Evolutionary conservation across 2,113 vertebrate genomes (phyloP).

Genomic region (Sinosuthora webbiana): DNA sequence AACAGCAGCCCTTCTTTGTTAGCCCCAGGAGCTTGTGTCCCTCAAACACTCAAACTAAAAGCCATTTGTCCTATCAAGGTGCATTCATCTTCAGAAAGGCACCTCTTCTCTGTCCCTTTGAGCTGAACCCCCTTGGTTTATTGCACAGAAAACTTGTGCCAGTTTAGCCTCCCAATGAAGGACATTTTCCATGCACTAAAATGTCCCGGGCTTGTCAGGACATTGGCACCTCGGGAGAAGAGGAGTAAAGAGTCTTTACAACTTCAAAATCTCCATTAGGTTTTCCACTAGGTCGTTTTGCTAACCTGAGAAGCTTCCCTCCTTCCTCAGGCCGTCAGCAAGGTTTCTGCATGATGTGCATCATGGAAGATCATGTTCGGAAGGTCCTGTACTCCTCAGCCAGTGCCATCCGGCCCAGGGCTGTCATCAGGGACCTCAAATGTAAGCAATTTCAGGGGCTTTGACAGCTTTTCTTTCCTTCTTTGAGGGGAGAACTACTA

Average conservation of each 20-base stretch:
- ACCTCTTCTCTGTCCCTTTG: not conserved
- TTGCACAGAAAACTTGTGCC: not conserved
- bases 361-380: constrained; percentile 87
- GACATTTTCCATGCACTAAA: not conserved
- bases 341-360: constrained; percentile 94
- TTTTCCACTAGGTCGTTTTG: not conserved
- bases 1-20: not conserved
- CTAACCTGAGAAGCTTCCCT: not conserved
- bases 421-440: constrained; percentile 84
- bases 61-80: not conserved
- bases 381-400: constrained; percentile 86
- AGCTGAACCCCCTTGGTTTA: not conserved
- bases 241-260: not conserved
- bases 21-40: not conserved
- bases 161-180: not conserved
- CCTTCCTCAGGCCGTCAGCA: constrained; percentile 77
- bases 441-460: constrained; percentile 66
- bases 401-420: constrained; percentile 82
- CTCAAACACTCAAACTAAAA: not conserved
- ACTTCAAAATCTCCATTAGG: not conserved
- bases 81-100: not conserved
- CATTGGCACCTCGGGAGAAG: not conserved
- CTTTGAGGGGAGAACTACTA: not conserved
- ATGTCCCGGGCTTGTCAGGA: fast-evolving
- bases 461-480: fast-evolving